phyloP scores from a whole-genome alignment of 2,888 invertebrate genomes.

The Epiblema foenella region DNA sequence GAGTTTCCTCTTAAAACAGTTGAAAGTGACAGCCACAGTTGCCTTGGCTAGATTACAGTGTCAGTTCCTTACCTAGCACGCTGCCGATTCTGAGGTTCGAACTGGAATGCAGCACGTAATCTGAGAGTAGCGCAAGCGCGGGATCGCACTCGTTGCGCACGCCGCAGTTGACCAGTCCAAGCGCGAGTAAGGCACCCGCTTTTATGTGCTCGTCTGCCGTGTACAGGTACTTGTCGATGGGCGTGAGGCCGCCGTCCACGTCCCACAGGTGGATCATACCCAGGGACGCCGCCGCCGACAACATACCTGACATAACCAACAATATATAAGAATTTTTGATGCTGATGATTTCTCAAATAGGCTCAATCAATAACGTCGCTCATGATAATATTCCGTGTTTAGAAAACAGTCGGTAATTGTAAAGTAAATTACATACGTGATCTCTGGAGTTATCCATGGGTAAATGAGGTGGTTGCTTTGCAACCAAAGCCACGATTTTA shows the following conservation, averaged over 20 bases:
- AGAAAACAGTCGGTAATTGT: too few relatives aligned
- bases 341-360: too few relatives aligned
- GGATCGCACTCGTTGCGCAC: constrained; percentile 99
- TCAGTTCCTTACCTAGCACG: constrained; percentile 82
- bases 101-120: constrained; percentile 95
- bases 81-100: constrained; percentile 94
- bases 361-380: too few relatives aligned
- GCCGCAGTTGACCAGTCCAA: constrained; percentile 98
- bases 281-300: constrained; percentile 98
- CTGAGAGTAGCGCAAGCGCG: constrained; percentile 96
- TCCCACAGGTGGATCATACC: constrained; percentile 99
- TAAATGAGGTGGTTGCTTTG: not conserved
- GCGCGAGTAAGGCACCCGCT: constrained; percentile 97
- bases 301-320: constrained; percentile 87
- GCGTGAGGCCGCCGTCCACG: constrained; percentile 98
- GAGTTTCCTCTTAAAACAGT: too few relatives aligned
- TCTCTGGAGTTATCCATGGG: not conserved
- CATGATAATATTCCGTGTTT: too few relatives aligned
- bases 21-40: too few relatives aligned
- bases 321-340: not conserved
- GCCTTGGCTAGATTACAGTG: too few relatives aligned
- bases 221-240: constrained; percentile 99
- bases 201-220: constrained; percentile 98
- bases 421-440: not conserved
- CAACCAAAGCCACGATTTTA: not conserved